These are phyloP conservation scores for Lamellibrachia columna DNA, from an alignment of 2,888 invertebrate genomes.

Conservation along the genomic window DNA sequence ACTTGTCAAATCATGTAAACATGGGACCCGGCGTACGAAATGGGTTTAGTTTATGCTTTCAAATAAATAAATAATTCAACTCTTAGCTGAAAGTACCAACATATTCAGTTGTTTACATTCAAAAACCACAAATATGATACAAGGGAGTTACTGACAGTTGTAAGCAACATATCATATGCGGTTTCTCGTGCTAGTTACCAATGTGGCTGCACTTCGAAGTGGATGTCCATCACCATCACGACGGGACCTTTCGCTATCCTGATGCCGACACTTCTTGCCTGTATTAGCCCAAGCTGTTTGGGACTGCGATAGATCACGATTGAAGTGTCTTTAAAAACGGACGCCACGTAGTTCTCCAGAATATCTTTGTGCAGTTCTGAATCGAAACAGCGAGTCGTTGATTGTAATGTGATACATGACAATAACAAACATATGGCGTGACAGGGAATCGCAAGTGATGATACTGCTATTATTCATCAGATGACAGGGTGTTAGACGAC, in stretches of 20 bases:
- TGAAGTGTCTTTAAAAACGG: background rate
- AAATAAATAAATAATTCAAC: too few species aligned
- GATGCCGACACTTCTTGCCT: background rate
- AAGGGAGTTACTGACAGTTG: background rate
- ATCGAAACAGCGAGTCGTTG: background rate
- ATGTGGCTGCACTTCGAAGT: conserved; percentile 4
- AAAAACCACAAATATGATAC: background rate
- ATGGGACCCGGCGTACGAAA: too few species aligned
- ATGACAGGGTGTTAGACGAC: background rate
- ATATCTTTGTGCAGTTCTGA: background rate
- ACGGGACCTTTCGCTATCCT: background rate
- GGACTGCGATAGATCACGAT: background rate
- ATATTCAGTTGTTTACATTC: too few species aligned
- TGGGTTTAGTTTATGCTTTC: too few species aligned
- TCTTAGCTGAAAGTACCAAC: too few species aligned
- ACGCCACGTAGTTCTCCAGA: background rate
- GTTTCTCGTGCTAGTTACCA: background rate
- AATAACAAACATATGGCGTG: too few species aligned
- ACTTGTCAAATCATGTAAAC: too few species aligned
- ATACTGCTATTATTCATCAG: background rate
- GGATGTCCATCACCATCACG: conserved; percentile 3
- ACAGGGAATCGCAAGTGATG: too few species aligned
- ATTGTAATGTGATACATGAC: background rate
- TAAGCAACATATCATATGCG: background rate
- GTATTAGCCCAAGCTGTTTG: background rate